phyloP scores from a whole-genome alignment of 1,140 invertebrate genomes.

The Drosophila quadrilineata region DNA sequence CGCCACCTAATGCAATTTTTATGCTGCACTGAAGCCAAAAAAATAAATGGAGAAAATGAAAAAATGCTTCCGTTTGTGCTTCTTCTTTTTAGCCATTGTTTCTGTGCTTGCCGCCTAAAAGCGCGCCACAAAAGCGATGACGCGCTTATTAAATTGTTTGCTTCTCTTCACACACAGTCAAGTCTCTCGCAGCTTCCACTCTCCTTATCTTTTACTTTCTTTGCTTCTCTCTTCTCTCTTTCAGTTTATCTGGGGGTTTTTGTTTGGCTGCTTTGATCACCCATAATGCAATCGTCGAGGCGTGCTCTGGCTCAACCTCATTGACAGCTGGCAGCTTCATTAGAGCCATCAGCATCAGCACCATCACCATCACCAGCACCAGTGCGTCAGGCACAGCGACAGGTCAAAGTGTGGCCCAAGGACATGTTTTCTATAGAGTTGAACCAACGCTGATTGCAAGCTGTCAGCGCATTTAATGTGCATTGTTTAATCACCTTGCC shows the following conservation, averaged over 20 bases:
- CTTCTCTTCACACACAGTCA: not conserved
- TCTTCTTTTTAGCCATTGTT: slow-evolving; percentile 47
- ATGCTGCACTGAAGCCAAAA: slow-evolving; percentile 62
- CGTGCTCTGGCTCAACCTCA: slow-evolving; percentile 15
- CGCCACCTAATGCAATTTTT: slow-evolving; percentile 69
- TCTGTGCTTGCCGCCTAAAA: slow-evolving; percentile 15
- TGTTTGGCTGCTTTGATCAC: slow-evolving; percentile 52
- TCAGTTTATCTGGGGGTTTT: slow-evolving; percentile 22
- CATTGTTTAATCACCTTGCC: too few relatives aligned
- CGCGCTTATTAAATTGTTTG: slow-evolving; percentile 66
- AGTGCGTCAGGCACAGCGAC: slow-evolving; percentile 17
- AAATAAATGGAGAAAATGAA: too few relatives aligned
- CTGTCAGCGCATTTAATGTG: slow-evolving; percentile 14
- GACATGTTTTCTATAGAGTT: slow-evolving; percentile 6
- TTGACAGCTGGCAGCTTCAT: slow-evolving; percentile 22
- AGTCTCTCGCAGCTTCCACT: not conserved
- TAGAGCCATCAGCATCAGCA: slow-evolving; percentile 56
- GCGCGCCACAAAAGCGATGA: slow-evolving; percentile 35
- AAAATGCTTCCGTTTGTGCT: slow-evolving; percentile 52
- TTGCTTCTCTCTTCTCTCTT: slow-evolving; percentile 11
- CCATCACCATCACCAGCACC: not conserved
- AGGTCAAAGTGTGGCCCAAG: slow-evolving; percentile 28
- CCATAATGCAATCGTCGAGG: slow-evolving; percentile 55
- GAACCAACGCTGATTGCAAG: slow-evolving; percentile 28
- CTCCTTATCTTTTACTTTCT: slow-evolving; percentile 1